These are phyloP conservation scores for Ciconia stormi DNA, from an alignment of 2,113 vertebrate species.

Conservation along the genomic window DNA sequence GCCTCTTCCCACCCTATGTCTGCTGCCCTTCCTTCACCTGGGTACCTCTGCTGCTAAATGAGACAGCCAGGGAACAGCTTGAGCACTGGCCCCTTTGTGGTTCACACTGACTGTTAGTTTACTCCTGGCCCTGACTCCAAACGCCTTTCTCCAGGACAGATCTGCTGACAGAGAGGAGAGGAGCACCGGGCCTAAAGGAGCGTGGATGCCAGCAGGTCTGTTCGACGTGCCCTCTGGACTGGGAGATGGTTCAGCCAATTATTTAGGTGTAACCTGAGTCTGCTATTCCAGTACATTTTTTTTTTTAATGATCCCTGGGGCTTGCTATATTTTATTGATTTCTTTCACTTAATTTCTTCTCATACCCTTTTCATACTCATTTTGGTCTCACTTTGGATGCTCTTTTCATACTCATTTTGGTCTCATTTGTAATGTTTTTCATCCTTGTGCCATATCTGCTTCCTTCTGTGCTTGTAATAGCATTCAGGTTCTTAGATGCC, in stretches of 20 bases:
- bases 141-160: not conserved
- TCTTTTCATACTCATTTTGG: not conserved
- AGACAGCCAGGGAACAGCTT: not conserved
- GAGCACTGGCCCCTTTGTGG: not conserved
- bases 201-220: accelerated
- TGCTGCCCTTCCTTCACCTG: not conserved
- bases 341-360: not conserved
- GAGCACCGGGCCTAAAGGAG: not conserved
- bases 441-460: not conserved
- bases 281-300: not conserved
- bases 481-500: not conserved
- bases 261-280: not conserved
- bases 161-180: not conserved
- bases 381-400: not conserved
- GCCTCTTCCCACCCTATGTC: accelerated
- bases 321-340: not conserved
- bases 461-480: not conserved
- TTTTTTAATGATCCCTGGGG: not conserved
- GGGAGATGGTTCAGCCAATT: not conserved
- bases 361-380: not conserved
- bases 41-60: not conserved
- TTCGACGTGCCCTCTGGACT: not conserved
- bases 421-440: not conserved
- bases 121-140: not conserved
- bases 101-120: not conserved